A percentile compares a stretch with the other conserved stretches of the same genome.
Evolutionary conservation across 2,797 vertebrate species (phyloP).

Genomic region (Lindbergichthys nudifrons): DNA sequence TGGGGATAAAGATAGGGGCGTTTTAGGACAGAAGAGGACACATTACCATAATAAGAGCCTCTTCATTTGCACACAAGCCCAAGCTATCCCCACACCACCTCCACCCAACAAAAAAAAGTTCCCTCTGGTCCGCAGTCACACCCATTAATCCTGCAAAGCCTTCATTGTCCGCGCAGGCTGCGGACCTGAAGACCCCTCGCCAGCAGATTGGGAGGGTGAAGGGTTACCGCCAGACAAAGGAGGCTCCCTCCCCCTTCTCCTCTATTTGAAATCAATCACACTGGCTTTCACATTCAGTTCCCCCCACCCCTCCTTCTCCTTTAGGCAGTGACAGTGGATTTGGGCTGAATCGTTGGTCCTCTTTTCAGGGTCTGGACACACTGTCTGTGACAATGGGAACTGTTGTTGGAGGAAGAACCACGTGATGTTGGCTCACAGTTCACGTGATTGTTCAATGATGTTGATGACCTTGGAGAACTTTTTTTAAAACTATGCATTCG

Average conservation of each 20-base stretch:
- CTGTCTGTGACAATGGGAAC: conserved; percentile 46
- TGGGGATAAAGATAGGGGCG: conserved; percentile 79
- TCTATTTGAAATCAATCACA: conserved; percentile 85
- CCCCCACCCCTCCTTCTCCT: conserved; percentile 41
- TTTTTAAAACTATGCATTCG: neutral
- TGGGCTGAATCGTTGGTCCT: conserved; percentile 50
- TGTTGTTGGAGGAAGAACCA: conserved; percentile 42
- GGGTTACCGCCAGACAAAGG: conserved; percentile 82
- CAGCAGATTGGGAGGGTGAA: conserved; percentile 80
- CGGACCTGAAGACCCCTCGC: conserved; percentile 73
- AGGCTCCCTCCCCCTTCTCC: conserved; percentile 64
- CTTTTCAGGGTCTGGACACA: conserved; percentile 47
- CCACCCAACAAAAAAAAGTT: conserved; percentile 20
- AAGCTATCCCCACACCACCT: conserved; percentile 63
- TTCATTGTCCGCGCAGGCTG: conserved; percentile 80
- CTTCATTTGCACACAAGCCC: conserved; percentile 86
- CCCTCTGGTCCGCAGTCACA: conserved; percentile 75
- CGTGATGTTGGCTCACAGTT: conserved; percentile 5
- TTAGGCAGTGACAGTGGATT: conserved; percentile 71
- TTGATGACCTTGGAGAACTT: conserved; percentile 10
- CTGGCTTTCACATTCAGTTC: conserved; percentile 78
- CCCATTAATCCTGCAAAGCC: conserved; percentile 82
- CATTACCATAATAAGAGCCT: conserved; percentile 87
- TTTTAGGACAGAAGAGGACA: conserved; percentile 67
- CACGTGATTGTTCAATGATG: neutral